A percentile compares a stretch with the other conserved stretches of the same genome.
Evolutionary conservation across 2,888 invertebrate species (phyloP).

Genomic region (Agriopis leucophaearia): DNA sequence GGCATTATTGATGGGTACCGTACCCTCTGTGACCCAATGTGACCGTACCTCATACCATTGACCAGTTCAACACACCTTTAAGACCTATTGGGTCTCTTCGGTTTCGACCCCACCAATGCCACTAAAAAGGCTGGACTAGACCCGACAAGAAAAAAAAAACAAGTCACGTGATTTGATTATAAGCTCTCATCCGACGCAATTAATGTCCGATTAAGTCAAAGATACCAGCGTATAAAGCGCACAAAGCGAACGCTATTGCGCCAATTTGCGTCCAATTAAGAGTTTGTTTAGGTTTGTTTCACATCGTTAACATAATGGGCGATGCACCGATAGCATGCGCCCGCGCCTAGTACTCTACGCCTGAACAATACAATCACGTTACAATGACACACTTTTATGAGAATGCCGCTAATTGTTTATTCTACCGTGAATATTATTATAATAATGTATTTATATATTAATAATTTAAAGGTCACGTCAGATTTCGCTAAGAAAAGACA

Average conservation of each 20-base stretch:
- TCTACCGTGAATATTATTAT: slow-evolving; percentile 7
- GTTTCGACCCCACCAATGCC: too few relatives aligned
- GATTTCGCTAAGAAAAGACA: slow-evolving; percentile 32
- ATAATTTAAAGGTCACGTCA: slow-evolving; percentile 2
- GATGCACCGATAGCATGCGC: slow-evolving; percentile 56
- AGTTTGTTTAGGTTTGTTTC: slow-evolving; percentile 67
- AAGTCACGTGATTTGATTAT: slow-evolving; percentile 60
- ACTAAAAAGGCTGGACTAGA: too few relatives aligned
- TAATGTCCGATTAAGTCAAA: slow-evolving; percentile 59
- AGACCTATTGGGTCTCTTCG: too few relatives aligned
- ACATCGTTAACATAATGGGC: slow-evolving; percentile 79
- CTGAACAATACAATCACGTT: slow-evolving; percentile 55
- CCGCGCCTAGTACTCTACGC: slow-evolving; percentile 48
- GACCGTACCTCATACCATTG: too few relatives aligned
- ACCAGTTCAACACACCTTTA: too few relatives aligned
- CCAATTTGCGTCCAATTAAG: slow-evolving; percentile 80
- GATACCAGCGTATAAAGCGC: slow-evolving; percentile 62
- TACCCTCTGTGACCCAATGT: too few relatives aligned
- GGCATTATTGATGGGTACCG: too few relatives aligned
- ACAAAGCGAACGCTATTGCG: slow-evolving; percentile 76
- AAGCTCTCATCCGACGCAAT: slow-evolving; percentile 62
- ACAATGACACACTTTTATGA: slow-evolving; percentile 43
- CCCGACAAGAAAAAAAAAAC: slow-evolving; percentile 45
- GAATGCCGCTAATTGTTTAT: slow-evolving; percentile 27
- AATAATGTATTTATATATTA: not conserved